These are phyloP conservation scores for Podocnemis expansa DNA, from an alignment of 2,113 vertebrate genomes.

Conservation along the genomic window DNA sequence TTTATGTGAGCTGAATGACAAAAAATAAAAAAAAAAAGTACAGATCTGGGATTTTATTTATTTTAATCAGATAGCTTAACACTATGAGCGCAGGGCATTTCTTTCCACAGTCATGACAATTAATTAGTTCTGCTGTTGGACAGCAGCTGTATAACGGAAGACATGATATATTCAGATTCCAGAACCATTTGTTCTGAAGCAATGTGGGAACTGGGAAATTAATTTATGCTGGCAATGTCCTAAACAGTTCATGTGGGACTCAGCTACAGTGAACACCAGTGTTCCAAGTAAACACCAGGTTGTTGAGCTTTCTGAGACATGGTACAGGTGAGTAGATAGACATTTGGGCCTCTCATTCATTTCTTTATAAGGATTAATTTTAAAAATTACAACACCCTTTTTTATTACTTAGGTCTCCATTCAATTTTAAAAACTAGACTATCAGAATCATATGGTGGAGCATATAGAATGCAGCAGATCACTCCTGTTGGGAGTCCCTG, in stretches of 20 bases:
- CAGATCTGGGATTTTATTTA: background rate
- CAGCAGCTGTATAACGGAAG: background rate
- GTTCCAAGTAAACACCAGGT: background rate
- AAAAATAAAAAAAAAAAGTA: background rate
- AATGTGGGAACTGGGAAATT: background rate
- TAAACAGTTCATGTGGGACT: background rate
- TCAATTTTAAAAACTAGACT: background rate
- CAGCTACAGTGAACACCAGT: background rate
- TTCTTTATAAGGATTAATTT: background rate
- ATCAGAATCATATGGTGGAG: background rate
- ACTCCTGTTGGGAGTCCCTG: background rate
- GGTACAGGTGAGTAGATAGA: background rate
- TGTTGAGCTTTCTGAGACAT: background rate
- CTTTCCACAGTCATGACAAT: background rate
- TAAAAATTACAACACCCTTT: background rate
- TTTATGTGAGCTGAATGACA: background rate
- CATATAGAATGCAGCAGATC: background rate
- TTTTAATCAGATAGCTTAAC: background rate
- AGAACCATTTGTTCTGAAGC: background rate
- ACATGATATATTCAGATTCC: background rate
- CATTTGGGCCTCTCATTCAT: background rate
- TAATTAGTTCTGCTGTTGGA: background rate
- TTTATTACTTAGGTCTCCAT: background rate
- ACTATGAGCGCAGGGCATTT: background rate
- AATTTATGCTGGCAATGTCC: background rate